A percentile compares a stretch with the other conserved stretches of the same genome.
Evolutionary conservation across 2,797 vertebrate species (phyloP).

Genomic region (Botia almorhae): DNA sequence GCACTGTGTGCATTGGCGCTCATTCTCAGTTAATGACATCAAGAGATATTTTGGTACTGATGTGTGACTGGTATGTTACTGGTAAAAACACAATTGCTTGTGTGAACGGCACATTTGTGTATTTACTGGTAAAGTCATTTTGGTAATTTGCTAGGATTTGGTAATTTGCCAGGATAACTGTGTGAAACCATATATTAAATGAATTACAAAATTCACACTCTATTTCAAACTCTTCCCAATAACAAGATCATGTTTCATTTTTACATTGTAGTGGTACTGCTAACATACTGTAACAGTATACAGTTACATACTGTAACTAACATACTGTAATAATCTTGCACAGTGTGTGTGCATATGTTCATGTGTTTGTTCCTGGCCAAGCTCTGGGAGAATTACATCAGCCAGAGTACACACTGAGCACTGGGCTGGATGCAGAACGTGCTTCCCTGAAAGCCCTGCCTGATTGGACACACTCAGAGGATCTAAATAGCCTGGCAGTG

Average conservation of each 20-base stretch:
- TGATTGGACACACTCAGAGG: constrained; percentile 54
- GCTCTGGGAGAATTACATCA: constrained; percentile 44
- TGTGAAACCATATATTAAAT: neutral
- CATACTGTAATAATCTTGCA: constrained; percentile 5
- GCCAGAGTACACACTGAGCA: constrained; percentile 44
- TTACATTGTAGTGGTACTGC: neutral
- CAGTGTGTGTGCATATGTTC: constrained; percentile 22
- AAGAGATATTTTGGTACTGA: no score
- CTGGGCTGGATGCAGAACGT: constrained; percentile 32
- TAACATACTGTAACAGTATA: neutral
- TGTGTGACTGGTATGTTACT: no score
- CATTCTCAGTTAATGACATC: no score
- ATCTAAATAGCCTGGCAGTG: constrained; percentile 55
- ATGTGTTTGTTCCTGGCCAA: constrained; percentile 33
- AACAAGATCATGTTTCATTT: neutral
- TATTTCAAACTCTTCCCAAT: neutral
- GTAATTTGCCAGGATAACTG: no score
- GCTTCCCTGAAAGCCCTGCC: constrained; percentile 32
- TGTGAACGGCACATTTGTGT: no score
- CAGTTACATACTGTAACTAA: neutral
- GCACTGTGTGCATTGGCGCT: no score
- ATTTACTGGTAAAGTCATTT: no score
- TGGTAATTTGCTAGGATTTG: no score
- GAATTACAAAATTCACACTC: neutral
- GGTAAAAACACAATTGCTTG: no score